phyloP scores from a whole-genome alignment of 2,888 invertebrate species.

The Morpho deidamia region DNA sequence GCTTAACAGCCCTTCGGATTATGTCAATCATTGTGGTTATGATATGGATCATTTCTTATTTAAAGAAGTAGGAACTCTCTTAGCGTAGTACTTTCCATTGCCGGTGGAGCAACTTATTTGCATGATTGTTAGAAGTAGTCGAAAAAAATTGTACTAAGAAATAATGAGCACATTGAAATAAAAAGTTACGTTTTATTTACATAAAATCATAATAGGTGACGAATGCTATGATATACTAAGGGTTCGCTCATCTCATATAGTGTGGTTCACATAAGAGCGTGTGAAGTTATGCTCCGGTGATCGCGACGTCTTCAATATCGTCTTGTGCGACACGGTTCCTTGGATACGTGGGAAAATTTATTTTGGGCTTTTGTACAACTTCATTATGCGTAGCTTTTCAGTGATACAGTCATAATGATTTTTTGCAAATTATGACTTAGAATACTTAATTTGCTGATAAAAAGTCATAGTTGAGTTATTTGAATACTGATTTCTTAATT shows the following conservation, averaged over 20 bases:
- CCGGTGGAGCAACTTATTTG: too few species aligned
- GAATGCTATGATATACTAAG: constrained; percentile 10
- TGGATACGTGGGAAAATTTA: constrained; percentile 34
- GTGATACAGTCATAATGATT: background rate
- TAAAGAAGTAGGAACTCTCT: too few species aligned
- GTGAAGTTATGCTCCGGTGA: constrained; percentile 38
- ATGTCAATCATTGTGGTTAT: too few species aligned
- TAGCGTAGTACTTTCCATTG: too few species aligned
- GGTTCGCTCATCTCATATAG: constrained; percentile 40
- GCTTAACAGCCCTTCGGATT: too few species aligned
- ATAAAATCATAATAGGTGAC: constrained; percentile 12
- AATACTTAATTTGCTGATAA: background rate
- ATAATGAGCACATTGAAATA: too few species aligned
- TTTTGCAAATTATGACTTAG: constrained; percentile 3
- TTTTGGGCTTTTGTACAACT: constrained; percentile 25
- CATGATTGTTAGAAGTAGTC: too few species aligned
- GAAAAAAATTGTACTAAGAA: too few species aligned
- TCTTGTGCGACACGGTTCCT: constrained; percentile 41
- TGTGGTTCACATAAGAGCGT: constrained; percentile 41
- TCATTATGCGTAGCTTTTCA: constrained; percentile 22
- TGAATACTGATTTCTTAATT: too few species aligned
- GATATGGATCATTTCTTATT: too few species aligned
- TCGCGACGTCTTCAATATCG: constrained; percentile 39
- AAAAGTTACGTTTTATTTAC: background rate
- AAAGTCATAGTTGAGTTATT: background rate